Percentiles rank a stretch among this genome's conserved stretches.
These are phyloP conservation scores for Actenoides lindsayi DNA, from an alignment of 2,113 vertebrate genomes.

Conservation along the genomic window DNA sequence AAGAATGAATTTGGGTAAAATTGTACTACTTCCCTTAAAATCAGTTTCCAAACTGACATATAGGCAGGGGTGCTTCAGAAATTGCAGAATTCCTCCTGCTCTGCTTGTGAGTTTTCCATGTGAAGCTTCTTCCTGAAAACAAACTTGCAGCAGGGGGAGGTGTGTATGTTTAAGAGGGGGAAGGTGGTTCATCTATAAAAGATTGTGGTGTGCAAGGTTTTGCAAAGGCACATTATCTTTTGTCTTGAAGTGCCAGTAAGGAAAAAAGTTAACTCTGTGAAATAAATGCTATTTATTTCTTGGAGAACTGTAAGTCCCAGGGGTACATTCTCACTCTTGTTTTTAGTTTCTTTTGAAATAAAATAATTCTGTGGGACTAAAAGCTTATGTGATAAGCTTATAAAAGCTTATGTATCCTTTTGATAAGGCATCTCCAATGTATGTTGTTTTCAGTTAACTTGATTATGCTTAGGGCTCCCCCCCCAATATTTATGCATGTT, in stretches of 20 bases:
- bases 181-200: background rate
- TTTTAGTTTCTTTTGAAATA: background rate
- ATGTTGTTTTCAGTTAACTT: background rate
- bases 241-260: background rate
- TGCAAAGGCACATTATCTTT: background rate
- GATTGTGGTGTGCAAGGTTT: background rate
- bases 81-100: background rate
- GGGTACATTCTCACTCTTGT: background rate
- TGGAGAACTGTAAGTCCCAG: background rate
- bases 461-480: background rate
- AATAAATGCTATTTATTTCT: background rate
- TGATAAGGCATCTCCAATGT: background rate
- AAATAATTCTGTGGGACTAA: background rate
- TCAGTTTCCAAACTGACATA: background rate
- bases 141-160: background rate
- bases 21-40: background rate
- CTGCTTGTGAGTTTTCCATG: background rate
- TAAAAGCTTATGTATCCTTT: background rate
- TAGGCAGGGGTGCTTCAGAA: background rate
- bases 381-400: background rate
- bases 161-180: background rate
- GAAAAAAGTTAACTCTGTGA: background rate
- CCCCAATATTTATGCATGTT: background rate
- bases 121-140: background rate
- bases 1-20: background rate